Percentiles rank a stretch among this genome's conserved stretches.
These are phyloP conservation scores for Darevskia nairensis DNA, from an alignment of 2,797 vertebrate species.

Conservation along the genomic window DNA sequence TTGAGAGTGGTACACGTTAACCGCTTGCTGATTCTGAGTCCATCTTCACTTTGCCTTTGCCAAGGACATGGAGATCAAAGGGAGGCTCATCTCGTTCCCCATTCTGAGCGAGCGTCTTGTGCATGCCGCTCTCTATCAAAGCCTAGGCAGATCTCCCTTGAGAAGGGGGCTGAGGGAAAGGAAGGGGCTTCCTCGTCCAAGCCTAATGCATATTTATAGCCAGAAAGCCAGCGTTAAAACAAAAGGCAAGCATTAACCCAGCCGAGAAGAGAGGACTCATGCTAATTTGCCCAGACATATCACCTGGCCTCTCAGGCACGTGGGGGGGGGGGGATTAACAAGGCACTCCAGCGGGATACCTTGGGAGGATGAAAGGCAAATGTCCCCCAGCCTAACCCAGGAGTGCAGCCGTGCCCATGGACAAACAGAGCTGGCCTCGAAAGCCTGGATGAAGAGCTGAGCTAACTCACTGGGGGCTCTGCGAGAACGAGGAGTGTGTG, in stretches of 20 bases:
- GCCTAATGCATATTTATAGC: neutral
- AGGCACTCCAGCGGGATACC: neutral
- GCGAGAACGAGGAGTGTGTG: neutral
- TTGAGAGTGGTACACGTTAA: neutral
- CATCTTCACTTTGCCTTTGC: conserved; percentile 3
- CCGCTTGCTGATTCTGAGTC: neutral
- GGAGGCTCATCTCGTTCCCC: neutral
- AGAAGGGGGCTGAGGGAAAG: neutral
- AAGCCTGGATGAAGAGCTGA: neutral
- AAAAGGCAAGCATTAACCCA: neutral
- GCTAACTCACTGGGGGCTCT: neutral
- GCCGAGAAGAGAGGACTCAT: neutral
- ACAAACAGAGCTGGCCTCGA: neutral
- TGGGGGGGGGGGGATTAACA: neutral
- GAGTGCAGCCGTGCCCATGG: neutral
- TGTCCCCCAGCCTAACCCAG: neutral
- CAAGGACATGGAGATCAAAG: neutral
- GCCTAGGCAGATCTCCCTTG: neutral
- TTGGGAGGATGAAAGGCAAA: neutral
- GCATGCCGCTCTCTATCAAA: neutral
- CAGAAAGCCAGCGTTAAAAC: neutral
- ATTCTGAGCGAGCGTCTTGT: neutral
- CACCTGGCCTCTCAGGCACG: neutral
- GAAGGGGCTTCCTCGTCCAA: neutral
- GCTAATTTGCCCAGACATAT: neutral